Evolutionary conservation across 2,888 invertebrate genomes (phyloP), one percentile per base, ranked within the genome.

Genomic region (Amblyjoppa fuscipennis): DNA sequence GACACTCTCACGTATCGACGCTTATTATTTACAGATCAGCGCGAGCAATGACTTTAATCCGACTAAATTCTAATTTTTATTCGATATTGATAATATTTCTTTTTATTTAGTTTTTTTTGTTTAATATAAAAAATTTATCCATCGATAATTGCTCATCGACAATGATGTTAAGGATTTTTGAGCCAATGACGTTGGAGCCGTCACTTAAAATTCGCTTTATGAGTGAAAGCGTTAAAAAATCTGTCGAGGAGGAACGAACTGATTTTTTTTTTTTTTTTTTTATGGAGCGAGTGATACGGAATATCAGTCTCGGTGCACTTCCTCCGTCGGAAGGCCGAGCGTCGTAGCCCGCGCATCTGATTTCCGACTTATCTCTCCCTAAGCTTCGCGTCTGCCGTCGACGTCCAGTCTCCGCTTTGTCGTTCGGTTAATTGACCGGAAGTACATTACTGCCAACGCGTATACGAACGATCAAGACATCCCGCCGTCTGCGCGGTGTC

Each of bases 351-450:
- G 78, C 81, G 81, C 86, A 81, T 83, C 81, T 83, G 86, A 86
- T 86, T 83, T 81, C 86, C 74, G 83, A 83, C 86, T 86, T 83
- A 81, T 86, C 83, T 85, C 80, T 83, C 85, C 83, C 80, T 86
- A 74, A 77, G 81, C 74, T 86, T 69, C 53, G 80, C 64, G 71
- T 80, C 64, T 80, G 53, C 45, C 16, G 34, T 25, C 38, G 59
- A 51, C 80, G 64, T 2, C 86, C 70, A 77, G 83, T 76, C 75
- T 71, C 77, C 74, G 75, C 53, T n/a, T 85, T 77, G 80, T 83
- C 87, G 87, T 86, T 86, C 86, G 78, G 84, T 88, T 90, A 83
- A 86, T 87, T 88, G 85, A 81, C 86, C 86, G 86, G 86, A 86
- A 86, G 83, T 86, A 81, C 83, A 83, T 79, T 81, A 86, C 78